A percentile compares a stretch with the other conserved stretches of the same genome.
These are phyloP conservation scores for Halictus ligatus DNA, from an alignment of 2,888 invertebrate species.

Conservation along the genomic window DNA sequence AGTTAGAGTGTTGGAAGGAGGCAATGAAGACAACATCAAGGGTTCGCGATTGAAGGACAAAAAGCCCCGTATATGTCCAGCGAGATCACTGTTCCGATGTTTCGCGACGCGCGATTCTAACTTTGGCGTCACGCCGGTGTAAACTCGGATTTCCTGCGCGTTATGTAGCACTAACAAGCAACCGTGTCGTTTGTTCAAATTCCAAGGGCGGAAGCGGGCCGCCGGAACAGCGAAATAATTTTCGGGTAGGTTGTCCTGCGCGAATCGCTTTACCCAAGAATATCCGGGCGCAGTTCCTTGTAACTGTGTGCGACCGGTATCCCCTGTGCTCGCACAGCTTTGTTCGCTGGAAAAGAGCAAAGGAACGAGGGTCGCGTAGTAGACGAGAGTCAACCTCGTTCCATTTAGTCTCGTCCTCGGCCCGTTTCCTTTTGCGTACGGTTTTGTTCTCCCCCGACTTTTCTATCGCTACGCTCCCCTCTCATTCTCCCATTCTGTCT, in stretches of 20 bases:
- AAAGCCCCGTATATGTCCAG: not conserved
- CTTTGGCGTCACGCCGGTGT: constrained; percentile 2
- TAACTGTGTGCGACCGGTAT: constrained; percentile 21
- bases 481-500: not conserved
- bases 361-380: constrained; percentile 19
- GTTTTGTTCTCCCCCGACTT: constrained; percentile 54
- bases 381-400: constrained; percentile 61
- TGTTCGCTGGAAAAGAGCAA: constrained; percentile 46
- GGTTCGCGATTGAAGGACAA: not conserved
- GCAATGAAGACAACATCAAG: not conserved
- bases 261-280: constrained; percentile 38
- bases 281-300: constrained; percentile 38
- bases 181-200: constrained; percentile 42
- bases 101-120: not conserved
- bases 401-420: constrained; percentile 69
- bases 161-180: constrained; percentile 47
- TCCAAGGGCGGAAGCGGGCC: constrained; percentile 41
- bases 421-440: constrained; percentile 52
- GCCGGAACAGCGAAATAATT: constrained; percentile 59
- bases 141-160: constrained; percentile 33
- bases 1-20: not conserved
- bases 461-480: constrained; percentile 36
- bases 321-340: constrained; percentile 21
- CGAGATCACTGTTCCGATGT: not conserved
- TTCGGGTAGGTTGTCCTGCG: constrained; percentile 44